Evolutionary conservation across 2,888 invertebrate species (phyloP), one percentile per base, ranked within the genome.

Genomic region (Alviniconcha strummeri): DNA sequence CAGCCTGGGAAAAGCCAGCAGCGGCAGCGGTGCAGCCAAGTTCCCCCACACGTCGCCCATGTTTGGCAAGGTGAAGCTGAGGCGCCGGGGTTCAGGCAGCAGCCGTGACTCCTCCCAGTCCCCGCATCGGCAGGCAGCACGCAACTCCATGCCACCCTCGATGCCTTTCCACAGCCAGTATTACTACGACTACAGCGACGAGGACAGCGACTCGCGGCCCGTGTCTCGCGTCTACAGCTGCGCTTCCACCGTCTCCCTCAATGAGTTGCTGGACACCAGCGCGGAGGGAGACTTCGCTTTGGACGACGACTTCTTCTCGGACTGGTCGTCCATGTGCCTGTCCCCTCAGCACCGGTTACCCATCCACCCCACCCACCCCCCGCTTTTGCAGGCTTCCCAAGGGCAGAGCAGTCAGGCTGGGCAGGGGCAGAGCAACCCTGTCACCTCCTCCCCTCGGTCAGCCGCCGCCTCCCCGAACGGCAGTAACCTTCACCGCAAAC

Each of bases 201-300:
- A 91, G 77, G 91, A 92, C 80, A 89, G 89, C 86, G 91, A 91
- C 84, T 87, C 87, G 81, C 85, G 89, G 64, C 90, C 91, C 36
- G 85, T 90, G 78, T 90, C 91, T 6, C 81, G 90, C 67, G 89
- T 90, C 69, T 90, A 88, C 83, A 91, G 91, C 85, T 88, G 89
- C 13, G 90, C 90, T 17, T 93, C 93, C 4, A 91, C 91, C 5
- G 89, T 92, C 52, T 93, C 93, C 7, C 87, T 92, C 9, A 92
- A 91, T 82, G 92, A 93, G 83, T 84, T 93, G 36, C 87, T 93
- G 11, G 92, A 92, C 81, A 88, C 88, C 78, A 90, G 90, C 79
- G 71, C 88, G 56, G 90, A 90, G 84, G 88, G 88, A 0, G 89
- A 88, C 60, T 88, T 90, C 4, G 87, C 90, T 64, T 79, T 88